phyloP scores from a whole-genome alignment of 2,797 vertebrate species.

The Muscicapa comitata region DNA sequence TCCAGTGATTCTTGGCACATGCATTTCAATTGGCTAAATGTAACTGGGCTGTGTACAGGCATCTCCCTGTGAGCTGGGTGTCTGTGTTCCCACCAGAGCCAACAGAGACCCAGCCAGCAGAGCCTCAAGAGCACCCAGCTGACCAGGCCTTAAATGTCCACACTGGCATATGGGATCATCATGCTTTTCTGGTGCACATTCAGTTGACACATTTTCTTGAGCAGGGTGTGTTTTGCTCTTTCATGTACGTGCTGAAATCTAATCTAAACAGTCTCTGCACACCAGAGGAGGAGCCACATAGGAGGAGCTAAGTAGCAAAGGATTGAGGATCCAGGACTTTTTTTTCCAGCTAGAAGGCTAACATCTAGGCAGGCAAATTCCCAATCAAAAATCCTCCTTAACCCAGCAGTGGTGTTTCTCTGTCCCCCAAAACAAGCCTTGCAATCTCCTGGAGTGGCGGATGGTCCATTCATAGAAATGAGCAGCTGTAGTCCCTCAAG shows the following conservation, averaged over 20 bases:
- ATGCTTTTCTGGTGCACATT: not conserved
- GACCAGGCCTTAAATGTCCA: not conserved
- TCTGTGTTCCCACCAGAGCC: not conserved
- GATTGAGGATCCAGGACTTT: not conserved
- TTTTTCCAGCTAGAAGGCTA: not conserved
- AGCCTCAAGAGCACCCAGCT: not conserved
- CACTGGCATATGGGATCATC: not conserved
- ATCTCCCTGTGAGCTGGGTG: not conserved
- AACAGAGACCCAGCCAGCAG: not conserved
- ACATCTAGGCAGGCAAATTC: not conserved
- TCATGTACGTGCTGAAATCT: accelerated
- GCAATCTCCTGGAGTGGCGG: not conserved
- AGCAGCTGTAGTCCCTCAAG: not conserved
- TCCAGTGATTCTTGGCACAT: not conserved
- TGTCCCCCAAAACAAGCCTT: not conserved
- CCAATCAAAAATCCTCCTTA: not conserved
- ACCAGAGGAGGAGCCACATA: not conserved
- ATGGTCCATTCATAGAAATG: not conserved
- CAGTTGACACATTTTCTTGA: not conserved
- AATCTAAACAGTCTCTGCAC: not conserved
- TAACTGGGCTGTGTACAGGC: not conserved
- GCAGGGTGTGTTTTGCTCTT: not conserved
- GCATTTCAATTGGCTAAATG: not conserved
- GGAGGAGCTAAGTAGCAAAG: not conserved
- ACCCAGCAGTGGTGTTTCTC: not conserved